Evolutionary conservation across 2,888 invertebrate species (phyloP), one percentile per base, ranked within the genome.

Genomic region (Schizaphis graminum): DNA sequence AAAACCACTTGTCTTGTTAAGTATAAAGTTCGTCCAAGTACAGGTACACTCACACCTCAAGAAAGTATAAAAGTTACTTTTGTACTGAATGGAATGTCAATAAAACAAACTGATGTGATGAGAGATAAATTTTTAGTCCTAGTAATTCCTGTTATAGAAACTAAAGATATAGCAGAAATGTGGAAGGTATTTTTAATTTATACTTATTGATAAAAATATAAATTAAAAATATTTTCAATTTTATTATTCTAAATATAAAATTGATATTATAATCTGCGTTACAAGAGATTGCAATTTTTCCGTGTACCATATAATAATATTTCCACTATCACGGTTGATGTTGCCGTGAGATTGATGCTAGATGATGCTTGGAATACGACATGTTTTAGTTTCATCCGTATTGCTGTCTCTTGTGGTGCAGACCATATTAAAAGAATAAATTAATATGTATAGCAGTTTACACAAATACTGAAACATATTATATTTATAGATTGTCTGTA

Each of bases 1-100:
- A 98, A 99, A 96, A 99, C 99, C 28, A 99, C 99, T 8, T 98
- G 99, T 0, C 99, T 99, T 0, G 98, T 99, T 95, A 99, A 99
- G 96, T 99, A 98, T 96, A 96, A 98, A 57, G 99, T 99, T 2
- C 97, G 98, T 92, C 99, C 99, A 0, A 98, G 98, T 95, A 97
- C 97, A 13, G 99, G 99, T 0, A 96, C 97, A 13, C 96, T 99
- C 92, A 96, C 96, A 3, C 97, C 97, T 0, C 97, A 97, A 21
- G 97, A 97, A 7, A 96, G 96, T 0, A 97, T 97, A 84, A 96
- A 96, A 0, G 97, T 99, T 0, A 96, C 97, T 84, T 98, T 99
- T 3, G 97, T 97, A 10, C 96, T 99, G 1, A 97, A 98, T 95
- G 98, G 98, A 11, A 97, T 97, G 95, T 97, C 97, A 95, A 95